These are phyloP conservation scores for Seriola rivoliana DNA, from an alignment of 2,113 vertebrate genomes.

Conservation along the genomic window DNA sequence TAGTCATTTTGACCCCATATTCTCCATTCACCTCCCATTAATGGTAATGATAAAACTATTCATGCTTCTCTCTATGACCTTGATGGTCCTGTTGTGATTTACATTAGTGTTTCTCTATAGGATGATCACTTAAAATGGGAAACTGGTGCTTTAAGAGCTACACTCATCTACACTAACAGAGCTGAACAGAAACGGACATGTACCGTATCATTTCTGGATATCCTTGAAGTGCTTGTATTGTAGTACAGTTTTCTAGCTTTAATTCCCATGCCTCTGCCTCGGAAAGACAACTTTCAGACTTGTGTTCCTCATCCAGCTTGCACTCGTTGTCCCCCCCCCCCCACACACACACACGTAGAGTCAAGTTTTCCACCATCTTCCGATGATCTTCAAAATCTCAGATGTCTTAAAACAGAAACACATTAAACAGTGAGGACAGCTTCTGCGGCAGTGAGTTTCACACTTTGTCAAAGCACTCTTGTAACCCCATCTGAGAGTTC, in stretches of 20 bases:
- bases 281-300: constrained; percentile 34
- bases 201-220: constrained; percentile 12
- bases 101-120: constrained; percentile 42
- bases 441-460: constrained; percentile 43
- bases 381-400: constrained; percentile 13
- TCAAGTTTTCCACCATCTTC: constrained; percentile 26
- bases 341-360: not conserved
- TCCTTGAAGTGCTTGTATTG: constrained; percentile 23
- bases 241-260: constrained; percentile 20
- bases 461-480: constrained; percentile 32
- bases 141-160: constrained; percentile 46
- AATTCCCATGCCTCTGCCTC: constrained; percentile 17
- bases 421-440: constrained; percentile 28
- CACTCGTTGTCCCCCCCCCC: not conserved
- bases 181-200: constrained; percentile 21
- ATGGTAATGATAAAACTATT: constrained; percentile 50
- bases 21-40: constrained; percentile 52
- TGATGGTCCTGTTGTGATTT: constrained; percentile 28
- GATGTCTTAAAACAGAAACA: constrained; percentile 39
- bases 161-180: constrained; percentile 29
- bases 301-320: constrained; percentile 11
- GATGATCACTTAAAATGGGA: constrained; percentile 49
- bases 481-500: constrained; percentile 43
- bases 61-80: constrained; percentile 42
- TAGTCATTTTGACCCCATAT: constrained; percentile 36